phyloP scores from a whole-genome alignment of 53 echinoderm and acorn worm species.

The Echinarachnius parma region DNA sequence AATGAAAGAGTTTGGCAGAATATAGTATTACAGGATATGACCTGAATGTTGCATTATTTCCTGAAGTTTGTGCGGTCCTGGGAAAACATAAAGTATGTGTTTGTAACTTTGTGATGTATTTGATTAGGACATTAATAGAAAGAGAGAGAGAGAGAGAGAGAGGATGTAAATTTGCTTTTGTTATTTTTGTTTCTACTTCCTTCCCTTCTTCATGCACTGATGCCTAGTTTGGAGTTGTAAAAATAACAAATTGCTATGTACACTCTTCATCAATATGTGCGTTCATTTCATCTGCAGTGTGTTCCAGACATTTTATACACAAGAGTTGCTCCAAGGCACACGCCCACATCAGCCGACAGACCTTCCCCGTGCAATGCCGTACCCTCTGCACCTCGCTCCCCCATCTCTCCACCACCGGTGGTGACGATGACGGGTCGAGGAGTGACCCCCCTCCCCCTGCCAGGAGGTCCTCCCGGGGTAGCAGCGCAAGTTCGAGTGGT shows the following conservation, averaged over 20 bases:
- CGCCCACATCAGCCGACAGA: not conserved
- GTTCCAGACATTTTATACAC: conserved; percentile 35
- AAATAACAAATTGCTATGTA: no score
- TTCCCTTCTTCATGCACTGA: not conserved
- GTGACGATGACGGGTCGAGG: not conserved
- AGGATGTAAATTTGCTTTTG: no score
- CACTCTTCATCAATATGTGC: not conserved
- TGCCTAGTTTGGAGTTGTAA: no score
- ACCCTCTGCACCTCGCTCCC: conserved; percentile 20
- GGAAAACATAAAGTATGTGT: no score
- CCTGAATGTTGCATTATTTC: no score
- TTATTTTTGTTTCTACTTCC: not conserved
- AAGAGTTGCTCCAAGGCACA: conserved; percentile 5
- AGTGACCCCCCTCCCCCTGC: conserved; percentile 4
- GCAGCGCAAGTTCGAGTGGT: no score
- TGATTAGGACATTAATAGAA: no score
- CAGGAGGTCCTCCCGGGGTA: conserved; percentile 6
- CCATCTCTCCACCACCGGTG: conserved; percentile 15
- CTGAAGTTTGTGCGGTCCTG: no score
- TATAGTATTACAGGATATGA: no score
- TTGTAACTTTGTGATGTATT: no score
- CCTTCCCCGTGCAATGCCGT: conserved; percentile 34
- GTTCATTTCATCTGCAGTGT: not conserved
- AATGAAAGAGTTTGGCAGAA: no score
- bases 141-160: no score